A percentile compares a stretch with the other conserved stretches of the same genome.
These are phyloP conservation scores for Lasioglossum albipes DNA, from an alignment of 1,140 invertebrate genomes.

Conservation along the genomic window DNA sequence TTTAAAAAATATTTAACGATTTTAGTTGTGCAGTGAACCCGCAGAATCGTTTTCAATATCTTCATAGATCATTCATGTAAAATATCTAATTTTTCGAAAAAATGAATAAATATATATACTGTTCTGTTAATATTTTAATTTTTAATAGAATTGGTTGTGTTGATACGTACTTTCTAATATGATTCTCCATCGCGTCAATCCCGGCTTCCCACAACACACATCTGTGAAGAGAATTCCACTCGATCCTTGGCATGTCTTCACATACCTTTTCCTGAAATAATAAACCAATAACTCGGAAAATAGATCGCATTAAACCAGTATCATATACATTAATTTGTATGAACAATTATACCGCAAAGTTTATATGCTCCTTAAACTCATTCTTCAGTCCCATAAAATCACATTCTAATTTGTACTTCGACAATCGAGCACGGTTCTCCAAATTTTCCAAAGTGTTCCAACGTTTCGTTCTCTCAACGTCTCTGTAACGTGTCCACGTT, in stretches of 20 bases:
- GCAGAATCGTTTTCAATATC: too few relatives aligned
- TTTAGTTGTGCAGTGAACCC: too few relatives aligned
- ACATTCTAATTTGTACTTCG: slow-evolving; percentile 63
- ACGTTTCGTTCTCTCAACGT: slow-evolving; percentile 60
- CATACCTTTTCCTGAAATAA: slow-evolving; percentile 46
- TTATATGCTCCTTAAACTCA: slow-evolving; percentile 41
- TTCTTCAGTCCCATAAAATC: slow-evolving; percentile 55
- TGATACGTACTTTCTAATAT: slow-evolving; percentile 56
- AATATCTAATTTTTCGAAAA: too few relatives aligned
- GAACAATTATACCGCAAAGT: slow-evolving; percentile 57
- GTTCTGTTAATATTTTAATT: too few relatives aligned
- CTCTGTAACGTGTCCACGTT: slow-evolving; percentile 49
- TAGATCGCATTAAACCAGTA: too few relatives aligned
- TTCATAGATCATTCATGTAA: too few relatives aligned
- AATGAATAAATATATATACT: too few relatives aligned
- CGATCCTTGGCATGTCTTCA: slow-evolving; percentile 57
- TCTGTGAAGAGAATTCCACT: slow-evolving; percentile 69
- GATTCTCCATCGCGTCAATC: slow-evolving; percentile 45
- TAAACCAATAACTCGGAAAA: not conserved
- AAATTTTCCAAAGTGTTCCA: slow-evolving; percentile 62
- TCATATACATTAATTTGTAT: too few relatives aligned
- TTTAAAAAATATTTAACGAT: slow-evolving; percentile 24
- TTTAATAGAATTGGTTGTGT: too few relatives aligned
- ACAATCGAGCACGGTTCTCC: slow-evolving; percentile 62
- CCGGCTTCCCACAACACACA: slow-evolving; percentile 33